Evolutionary conservation across 2,888 invertebrate genomes (phyloP), one percentile per base, ranked within the genome.

Genomic region (Hydrotaea diabolus): DNA sequence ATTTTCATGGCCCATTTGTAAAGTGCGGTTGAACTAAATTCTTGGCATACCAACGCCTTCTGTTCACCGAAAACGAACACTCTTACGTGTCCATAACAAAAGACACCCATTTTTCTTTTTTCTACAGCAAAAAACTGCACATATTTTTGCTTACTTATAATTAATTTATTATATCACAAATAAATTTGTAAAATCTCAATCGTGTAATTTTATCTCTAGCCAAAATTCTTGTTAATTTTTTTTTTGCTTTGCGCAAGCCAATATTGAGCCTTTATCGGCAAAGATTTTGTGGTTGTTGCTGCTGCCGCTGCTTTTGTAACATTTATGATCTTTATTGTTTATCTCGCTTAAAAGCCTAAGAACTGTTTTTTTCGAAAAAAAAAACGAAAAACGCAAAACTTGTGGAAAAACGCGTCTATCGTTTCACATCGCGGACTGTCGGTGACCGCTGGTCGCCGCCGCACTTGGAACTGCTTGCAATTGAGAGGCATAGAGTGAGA

Each of bases 131-230:
- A 31, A 31, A 31, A 31, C 7, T 2, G 3, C 31, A 31, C 31
- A 43, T 13, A 49, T 49, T 39, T 53, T 73, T 77, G 26, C 17
- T 36, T 15, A 39, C 17, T 64, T 62, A 23, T 62, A 77, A 83
- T 83, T 80, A 76, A 83, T 77, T 83, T 80, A 83, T 83, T 73
- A 80, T 53, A 80, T 73, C 55, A 46, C 15, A 55, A 43, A 64
- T 19, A 31, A 57, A 72, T 59, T 69, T 73, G 57, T 73, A 19
- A 13, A 36, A 55, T 31, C 64, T 64, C 57, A 66, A 78, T 11
- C 66, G n/a, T 77, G 57, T 73, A 77, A 77, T 26, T 69, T 73
- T 73, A 82, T 82, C 74, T 43, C 8, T 43, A 1, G 69, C 11
- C 69, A 43, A 57, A 79, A 82, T 79, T 75, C 59, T 62, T 71